These are phyloP conservation scores for Calliphora vomitoria DNA, from an alignment of 2,888 invertebrate species.

Conservation along the genomic window DNA sequence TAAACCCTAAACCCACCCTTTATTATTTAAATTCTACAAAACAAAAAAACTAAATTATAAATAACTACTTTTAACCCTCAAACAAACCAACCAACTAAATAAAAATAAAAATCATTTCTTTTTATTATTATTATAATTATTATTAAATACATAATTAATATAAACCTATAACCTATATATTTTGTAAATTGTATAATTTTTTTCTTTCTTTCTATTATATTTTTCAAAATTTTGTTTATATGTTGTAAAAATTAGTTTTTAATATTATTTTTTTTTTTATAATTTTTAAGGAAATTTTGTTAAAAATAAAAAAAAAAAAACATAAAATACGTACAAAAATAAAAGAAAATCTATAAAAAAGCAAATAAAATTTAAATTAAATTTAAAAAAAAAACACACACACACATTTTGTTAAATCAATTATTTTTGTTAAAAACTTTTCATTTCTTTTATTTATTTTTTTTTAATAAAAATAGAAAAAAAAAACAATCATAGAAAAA, in stretches of 20 bases:
- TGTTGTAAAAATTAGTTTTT: slow-evolving; percentile 74
- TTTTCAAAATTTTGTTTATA: slow-evolving; percentile 67
- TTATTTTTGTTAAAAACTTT: slow-evolving; percentile 53
- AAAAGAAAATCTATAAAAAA: slow-evolving; percentile 57
- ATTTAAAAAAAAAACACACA: slow-evolving; percentile 55
- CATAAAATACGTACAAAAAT: slow-evolving; percentile 76
- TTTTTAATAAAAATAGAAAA: slow-evolving; percentile 73
- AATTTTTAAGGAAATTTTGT: slow-evolving; percentile 74
- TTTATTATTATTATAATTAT: slow-evolving; percentile 33
- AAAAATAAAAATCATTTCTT: slow-evolving; percentile 36
- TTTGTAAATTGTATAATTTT: slow-evolving; percentile 69
- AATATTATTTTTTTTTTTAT: slow-evolving; percentile 68
- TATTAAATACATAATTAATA: slow-evolving; percentile 3
- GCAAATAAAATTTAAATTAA: slow-evolving; percentile 69
- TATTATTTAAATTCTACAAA: slow-evolving; percentile 50
- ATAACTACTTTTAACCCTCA: slow-evolving; percentile 34
- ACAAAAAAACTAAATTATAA: slow-evolving; percentile 32
- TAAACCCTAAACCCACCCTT: slow-evolving; percentile 43
- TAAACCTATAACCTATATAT: slow-evolving; percentile 18
- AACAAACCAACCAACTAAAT: slow-evolving; percentile 39
- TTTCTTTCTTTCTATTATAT: slow-evolving; percentile 46
- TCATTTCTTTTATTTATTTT: slow-evolving; percentile 62
- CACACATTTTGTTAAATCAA: slow-evolving; percentile 61
- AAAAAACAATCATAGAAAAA: slow-evolving; percentile 41
- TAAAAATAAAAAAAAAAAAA: slow-evolving; percentile 67